phyloP scores from a whole-genome alignment of 2,888 invertebrate species.

The Hyalella azteca region DNA sequence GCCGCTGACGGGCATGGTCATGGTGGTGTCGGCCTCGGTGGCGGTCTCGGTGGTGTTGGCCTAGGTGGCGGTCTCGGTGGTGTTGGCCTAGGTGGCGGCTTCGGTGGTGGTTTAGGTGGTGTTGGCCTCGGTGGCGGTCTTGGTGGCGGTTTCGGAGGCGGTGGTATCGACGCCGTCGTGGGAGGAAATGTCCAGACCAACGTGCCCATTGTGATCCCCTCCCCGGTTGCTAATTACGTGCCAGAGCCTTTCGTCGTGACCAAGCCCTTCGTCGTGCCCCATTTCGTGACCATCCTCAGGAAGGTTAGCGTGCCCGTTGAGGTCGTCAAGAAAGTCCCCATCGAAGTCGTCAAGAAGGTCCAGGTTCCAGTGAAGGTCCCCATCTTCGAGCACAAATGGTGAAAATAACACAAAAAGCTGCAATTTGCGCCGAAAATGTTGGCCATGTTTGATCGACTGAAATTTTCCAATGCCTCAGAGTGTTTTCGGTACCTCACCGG shows the following conservation, averaged over 20 bases:
- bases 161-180: not conserved
- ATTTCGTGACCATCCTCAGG: conserved; percentile 32
- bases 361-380: conserved; percentile 33
- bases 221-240: conserved; percentile 8
- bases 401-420: not conserved
- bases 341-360: conserved; percentile 37
- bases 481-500: not conserved
- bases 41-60: not conserved
- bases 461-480: not conserved
- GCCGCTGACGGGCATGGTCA: not conserved
- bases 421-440: too few species aligned
- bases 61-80: not conserved
- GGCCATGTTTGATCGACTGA: not conserved
- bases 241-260: conserved; percentile 3
- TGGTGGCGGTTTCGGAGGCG: not conserved
- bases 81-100: not conserved
- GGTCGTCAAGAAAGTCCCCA: conserved; percentile 35
- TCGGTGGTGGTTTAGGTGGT: not conserved
- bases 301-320: conserved; percentile 29
- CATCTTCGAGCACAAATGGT: not conserved
- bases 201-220: not conserved
- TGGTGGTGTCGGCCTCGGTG: not conserved
- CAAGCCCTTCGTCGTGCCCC: conserved; percentile 24
- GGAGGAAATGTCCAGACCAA: not conserved
- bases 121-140: not conserved